Conservation (phyloP, 2,888 invertebrate genomes). For the Caenorhabditis afra region DNA sequence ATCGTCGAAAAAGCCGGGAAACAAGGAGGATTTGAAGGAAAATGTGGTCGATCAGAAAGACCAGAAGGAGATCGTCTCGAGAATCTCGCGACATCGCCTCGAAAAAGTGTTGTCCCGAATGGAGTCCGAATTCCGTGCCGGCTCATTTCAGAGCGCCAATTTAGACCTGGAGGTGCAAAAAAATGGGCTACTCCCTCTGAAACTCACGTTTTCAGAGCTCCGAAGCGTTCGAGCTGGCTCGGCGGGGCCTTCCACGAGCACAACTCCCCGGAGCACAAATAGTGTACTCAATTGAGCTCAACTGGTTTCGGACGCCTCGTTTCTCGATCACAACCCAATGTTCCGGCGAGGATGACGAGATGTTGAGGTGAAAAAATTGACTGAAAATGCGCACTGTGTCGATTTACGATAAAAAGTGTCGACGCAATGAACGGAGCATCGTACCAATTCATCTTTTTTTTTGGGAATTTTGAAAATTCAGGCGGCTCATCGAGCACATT, state of each 20-base stretch:
- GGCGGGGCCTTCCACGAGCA: slow-evolving; percentile 89
- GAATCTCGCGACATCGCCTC: slow-evolving; percentile 86
- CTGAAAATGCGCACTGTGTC: no score
- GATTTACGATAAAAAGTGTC: background rate
- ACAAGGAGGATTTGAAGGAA: no score
- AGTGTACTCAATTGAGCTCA: slow-evolving; percentile 89
- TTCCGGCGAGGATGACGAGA: slow-evolving; percentile 88
- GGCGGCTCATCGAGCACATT: slow-evolving; percentile 87
- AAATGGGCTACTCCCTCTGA: background rate
- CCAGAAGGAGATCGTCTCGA: background rate
- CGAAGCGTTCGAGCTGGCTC: slow-evolving; percentile 91
- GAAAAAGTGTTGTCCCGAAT: slow-evolving; percentile 86
- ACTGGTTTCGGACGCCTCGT: slow-evolving; percentile 88
- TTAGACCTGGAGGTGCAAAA: slow-evolving; percentile 85
- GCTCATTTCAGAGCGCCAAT: slow-evolving; percentile 82
- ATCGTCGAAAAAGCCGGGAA: slow-evolving; percentile 32
- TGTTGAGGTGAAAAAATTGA: slow-evolving; percentile 85
- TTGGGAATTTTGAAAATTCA: no score
- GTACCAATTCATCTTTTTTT: background rate
- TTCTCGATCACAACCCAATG: slow-evolving; percentile 92
- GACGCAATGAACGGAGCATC: no score
- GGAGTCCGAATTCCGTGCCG: slow-evolving; percentile 71
- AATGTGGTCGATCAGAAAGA: no score
- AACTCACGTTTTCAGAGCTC: slow-evolving; percentile 84
- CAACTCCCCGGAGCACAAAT: slow-evolving; percentile 85